Evolutionary conservation across 1,140 invertebrate species (phyloP).

Genomic region (Drosophila orosa): DNA sequence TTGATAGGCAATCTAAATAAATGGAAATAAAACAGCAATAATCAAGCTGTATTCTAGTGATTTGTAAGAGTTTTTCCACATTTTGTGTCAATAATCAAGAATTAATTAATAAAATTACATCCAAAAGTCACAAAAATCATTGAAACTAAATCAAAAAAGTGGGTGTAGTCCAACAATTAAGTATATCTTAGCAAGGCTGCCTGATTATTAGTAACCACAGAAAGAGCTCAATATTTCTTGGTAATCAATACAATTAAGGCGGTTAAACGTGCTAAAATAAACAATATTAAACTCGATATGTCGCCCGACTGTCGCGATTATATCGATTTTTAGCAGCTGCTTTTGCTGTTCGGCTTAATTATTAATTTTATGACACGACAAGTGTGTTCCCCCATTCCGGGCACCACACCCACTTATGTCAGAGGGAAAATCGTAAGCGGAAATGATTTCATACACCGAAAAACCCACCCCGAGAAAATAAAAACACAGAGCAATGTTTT

Average conservation of each 20-base stretch:
- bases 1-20: too few relatives aligned
- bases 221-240: not conserved
- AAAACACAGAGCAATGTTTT: slow-evolving; percentile 17
- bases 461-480: slow-evolving; percentile 33
- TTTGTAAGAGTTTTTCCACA: not conserved
- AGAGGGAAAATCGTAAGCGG: slow-evolving; percentile 39
- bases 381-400: slow-evolving; percentile 36
- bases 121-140: not conserved
- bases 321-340: slow-evolving; percentile 43
- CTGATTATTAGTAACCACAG: not conserved
- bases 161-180: slow-evolving; percentile 2
- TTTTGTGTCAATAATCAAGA: not conserved
- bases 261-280: not conserved
- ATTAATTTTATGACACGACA: slow-evolving; percentile 32
- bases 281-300: slow-evolving; percentile 1
- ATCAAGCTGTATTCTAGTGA: too few relatives aligned
- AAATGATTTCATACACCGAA: slow-evolving; percentile 54
- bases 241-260: not conserved
- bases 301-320: not conserved
- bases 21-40: not conserved
- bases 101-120: too few relatives aligned
- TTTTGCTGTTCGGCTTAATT: slow-evolving; percentile 2
- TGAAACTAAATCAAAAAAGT: not conserved
- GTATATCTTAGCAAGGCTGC: not conserved
- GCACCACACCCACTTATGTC: slow-evolving; percentile 50